Percentiles rank a stretch among this genome's conserved stretches.
These are phyloP conservation scores for Conops quadrifasciatus DNA, from an alignment of 2,888 invertebrate species.

Conservation along the genomic window DNA sequence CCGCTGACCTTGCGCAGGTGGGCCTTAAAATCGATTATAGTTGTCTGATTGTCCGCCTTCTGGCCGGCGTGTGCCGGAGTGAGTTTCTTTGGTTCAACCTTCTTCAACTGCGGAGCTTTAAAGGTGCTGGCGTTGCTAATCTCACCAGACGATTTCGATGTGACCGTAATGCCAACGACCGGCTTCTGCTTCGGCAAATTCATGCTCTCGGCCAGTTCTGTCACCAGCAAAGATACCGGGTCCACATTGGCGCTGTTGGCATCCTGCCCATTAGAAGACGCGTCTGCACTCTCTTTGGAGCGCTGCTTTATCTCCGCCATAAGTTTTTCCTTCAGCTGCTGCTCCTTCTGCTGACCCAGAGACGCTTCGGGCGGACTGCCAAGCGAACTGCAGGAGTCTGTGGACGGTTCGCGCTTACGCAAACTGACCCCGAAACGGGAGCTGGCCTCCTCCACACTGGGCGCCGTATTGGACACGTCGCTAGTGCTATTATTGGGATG, in stretches of 20 bases:
- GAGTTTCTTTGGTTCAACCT: slow-evolving; percentile 74
- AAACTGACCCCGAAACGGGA: slow-evolving; percentile 76
- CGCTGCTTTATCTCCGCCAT: slow-evolving; percentile 84
- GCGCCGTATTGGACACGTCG: slow-evolving; percentile 72
- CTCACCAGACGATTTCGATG: slow-evolving; percentile 45
- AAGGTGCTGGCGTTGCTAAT: slow-evolving; percentile 67
- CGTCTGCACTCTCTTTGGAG: slow-evolving; percentile 65
- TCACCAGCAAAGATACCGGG: slow-evolving; percentile 82
- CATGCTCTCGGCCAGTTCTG: slow-evolving; percentile 85
- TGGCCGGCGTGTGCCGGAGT: slow-evolving; percentile 65
- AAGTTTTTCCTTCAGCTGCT: slow-evolving; percentile 79
- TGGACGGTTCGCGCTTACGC: slow-evolving; percentile 73
- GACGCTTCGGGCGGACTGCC: slow-evolving; percentile 66
- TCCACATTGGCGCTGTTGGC: slow-evolving; percentile 69
- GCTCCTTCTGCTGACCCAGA: slow-evolving; percentile 52
- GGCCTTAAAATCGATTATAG: slow-evolving; percentile 85
- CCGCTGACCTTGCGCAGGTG: slow-evolving; percentile 82
- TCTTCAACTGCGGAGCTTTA: slow-evolving; percentile 77
- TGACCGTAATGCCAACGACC: slow-evolving; percentile 34
- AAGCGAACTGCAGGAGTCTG: slow-evolving; percentile 69
- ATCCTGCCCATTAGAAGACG: slow-evolving; percentile 70
- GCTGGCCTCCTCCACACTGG: slow-evolving; percentile 77
- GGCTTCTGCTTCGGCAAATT: slow-evolving; percentile 69
- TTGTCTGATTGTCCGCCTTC: slow-evolving; percentile 67
- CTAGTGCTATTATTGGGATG: slow-evolving; percentile 58